phyloP scores from a whole-genome alignment of 1,140 invertebrate species.

The Battus philenor region DNA sequence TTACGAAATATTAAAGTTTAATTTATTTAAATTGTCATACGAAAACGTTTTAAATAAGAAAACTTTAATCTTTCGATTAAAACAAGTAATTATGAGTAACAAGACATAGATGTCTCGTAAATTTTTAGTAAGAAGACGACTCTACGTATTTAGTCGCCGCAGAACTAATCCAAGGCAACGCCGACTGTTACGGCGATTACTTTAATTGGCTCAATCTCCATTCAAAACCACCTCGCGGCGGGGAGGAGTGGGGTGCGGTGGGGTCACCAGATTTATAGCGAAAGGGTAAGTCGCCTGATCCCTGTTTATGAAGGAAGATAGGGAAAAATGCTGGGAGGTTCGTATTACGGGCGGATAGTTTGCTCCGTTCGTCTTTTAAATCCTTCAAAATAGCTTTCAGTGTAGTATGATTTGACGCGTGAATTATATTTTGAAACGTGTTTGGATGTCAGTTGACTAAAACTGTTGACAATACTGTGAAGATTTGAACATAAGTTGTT shows the following conservation, averaged over 20 bases:
- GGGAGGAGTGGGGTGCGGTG: constrained; percentile 19
- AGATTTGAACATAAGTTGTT: no score
- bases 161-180: constrained; percentile 75
- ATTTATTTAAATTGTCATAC: no score
- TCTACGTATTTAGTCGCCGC: constrained; percentile 42
- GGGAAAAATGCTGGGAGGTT: constrained; percentile 39
- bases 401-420: no score
- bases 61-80: neutral
- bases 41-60: neutral
- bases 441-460: no score
- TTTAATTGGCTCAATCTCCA: constrained; percentile 78
- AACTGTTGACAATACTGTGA: no score
- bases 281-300: constrained; percentile 67
- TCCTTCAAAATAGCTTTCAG: neutral
- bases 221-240: constrained; percentile 72
- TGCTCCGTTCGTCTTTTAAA: constrained; percentile 3
- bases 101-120: neutral
- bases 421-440: no score
- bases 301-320: constrained; percentile 73
- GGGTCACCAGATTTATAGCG: constrained; percentile 64
- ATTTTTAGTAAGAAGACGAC: constrained; percentile 21
- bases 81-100: neutral
- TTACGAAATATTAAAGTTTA: no score
- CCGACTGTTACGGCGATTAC: constrained; percentile 77
- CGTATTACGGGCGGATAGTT: constrained; percentile 15